Base-by-base conservation (phyloP, 2,797 vertebrate genomes). In the Sebastes minor region DNA sequence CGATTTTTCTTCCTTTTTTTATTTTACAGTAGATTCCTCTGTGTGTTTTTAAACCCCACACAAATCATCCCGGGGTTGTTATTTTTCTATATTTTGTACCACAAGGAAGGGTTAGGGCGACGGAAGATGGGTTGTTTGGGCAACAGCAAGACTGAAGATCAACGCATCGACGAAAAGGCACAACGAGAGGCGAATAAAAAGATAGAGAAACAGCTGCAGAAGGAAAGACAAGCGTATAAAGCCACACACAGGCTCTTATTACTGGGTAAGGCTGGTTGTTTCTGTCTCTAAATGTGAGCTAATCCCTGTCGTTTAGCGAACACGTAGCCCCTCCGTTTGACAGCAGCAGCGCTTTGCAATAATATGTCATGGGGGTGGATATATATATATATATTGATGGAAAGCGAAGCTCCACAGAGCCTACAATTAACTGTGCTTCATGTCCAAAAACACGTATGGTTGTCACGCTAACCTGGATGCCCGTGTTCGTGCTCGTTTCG, bases 101-200 rank as follows among this genome's bases (percentile, higher is more conserved):
- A 86, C 88, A 85, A 92, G 92, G 90, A 92, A 94, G 93, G 93
- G 89, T 89, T 90, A 90, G 91, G 92, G 90, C 89, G 89, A 92
- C 91, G 95, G 96, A 97, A 96, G 94, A 99, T 99, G 98, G 98
- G 98, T 95, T 99, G 98, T 96, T 95, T 99, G 96, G 98, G 98
- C 94, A 99, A 97, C 96, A 98, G 97, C 96, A 99, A 99, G 91
- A 95, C 97, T 88, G 98, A 99, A 95, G 98, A 99, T 95, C 97
- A 98, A 96, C 97, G 97, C 94, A 97, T 99, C 94, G 98, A 99
- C 94, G 98, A 99, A 93, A 99, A 99, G 94, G 96, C 98, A 86
- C 97, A 98, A 89, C 96, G 98, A 93, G 98, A 99, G 96, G 97
- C 98, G 91, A 98, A 99, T 96, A 99, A 99, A 94, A 99, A 99